Evolutionary conservation across 2,797 vertebrate species (phyloP).

Genomic region (Erethizon dorsatum): DNA sequence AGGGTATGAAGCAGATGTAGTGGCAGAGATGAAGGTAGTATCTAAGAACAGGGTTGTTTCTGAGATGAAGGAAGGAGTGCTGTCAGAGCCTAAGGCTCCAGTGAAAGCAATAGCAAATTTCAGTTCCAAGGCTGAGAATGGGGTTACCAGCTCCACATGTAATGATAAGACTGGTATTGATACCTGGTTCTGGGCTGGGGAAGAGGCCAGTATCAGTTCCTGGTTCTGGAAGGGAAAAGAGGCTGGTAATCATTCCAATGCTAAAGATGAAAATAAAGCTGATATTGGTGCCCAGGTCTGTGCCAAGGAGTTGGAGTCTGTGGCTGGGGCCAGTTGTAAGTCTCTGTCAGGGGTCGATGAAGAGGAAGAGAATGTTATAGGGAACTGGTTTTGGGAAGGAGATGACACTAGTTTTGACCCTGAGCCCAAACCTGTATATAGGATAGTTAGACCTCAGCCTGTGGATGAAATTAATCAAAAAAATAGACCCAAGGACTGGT

Average conservation of each 20-base stretch:
- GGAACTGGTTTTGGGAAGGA: slow-evolving; percentile 85
- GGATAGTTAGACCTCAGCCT: slow-evolving; percentile 77
- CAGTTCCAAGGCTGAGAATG: slow-evolving; percentile 1
- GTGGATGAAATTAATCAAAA: slow-evolving; percentile 82
- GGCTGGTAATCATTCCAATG: not conserved
- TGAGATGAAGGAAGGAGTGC: slow-evolving; percentile 53
- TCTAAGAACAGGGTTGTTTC: slow-evolving; percentile 56
- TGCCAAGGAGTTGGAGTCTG: slow-evolving; percentile 61
- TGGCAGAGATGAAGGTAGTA: not conserved
- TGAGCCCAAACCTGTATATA: slow-evolving; percentile 79
- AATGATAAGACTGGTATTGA: slow-evolving; percentile 73
- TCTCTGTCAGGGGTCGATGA: slow-evolving; percentile 66
- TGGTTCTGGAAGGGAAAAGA: slow-evolving; percentile 69
- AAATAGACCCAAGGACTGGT: slow-evolving; percentile 83
- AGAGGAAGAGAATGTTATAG: slow-evolving; percentile 81
- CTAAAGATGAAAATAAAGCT: slow-evolving; percentile 71
- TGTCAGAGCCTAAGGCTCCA: slow-evolving; percentile 21
- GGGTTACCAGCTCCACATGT: not conserved
- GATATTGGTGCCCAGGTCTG: not conserved
- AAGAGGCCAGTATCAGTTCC: slow-evolving; percentile 60
- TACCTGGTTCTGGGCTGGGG: slow-evolving; percentile 65
- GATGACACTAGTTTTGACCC: slow-evolving; percentile 83
- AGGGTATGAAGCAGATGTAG: not conserved
- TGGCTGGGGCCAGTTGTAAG: not conserved
- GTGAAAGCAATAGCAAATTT: slow-evolving; percentile 2